phyloP scores from a whole-genome alignment of 2,113 vertebrate genomes.

The Capra hircus region DNA sequence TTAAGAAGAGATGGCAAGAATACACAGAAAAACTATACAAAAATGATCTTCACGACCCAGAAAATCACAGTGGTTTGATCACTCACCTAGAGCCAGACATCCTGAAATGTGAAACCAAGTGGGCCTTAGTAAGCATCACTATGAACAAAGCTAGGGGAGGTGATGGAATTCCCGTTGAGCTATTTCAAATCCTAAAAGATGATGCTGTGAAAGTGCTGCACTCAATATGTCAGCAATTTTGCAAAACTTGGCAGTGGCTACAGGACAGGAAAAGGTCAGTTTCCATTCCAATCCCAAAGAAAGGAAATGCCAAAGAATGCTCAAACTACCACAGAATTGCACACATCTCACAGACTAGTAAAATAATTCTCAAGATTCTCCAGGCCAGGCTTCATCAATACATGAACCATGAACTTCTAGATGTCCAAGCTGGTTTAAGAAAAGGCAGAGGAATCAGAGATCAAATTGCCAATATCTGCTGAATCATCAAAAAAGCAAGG shows the following conservation, averaged over 20 bases:
- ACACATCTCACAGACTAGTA: rapidly evolving
- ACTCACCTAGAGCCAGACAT: background rate
- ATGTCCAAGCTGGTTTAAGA: background rate
- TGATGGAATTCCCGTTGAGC: background rate
- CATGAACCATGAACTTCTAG: background rate
- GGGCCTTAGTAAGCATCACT: background rate
- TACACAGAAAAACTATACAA: background rate
- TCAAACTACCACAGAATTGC: background rate
- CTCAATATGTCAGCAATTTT: background rate
- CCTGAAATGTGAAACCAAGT: background rate
- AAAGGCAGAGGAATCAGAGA: background rate
- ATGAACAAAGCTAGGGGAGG: background rate
- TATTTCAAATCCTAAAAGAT: background rate
- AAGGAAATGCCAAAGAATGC: background rate
- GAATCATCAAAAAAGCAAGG: background rate
- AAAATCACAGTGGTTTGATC: background rate
- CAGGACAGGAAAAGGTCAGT: background rate
- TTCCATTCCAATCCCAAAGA: background rate
- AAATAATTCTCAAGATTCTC: background rate
- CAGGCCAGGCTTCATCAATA: background rate
- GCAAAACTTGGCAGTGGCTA: background rate
- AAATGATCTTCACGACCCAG: rapidly evolving
- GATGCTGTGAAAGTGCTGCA: background rate
- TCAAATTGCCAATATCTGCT: background rate
- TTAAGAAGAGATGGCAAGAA: background rate